Evolutionary conservation across 2,113 vertebrate genomes (phyloP), one percentile per base, ranked within the genome.

Genomic region (Harpagus bidentatus): DNA sequence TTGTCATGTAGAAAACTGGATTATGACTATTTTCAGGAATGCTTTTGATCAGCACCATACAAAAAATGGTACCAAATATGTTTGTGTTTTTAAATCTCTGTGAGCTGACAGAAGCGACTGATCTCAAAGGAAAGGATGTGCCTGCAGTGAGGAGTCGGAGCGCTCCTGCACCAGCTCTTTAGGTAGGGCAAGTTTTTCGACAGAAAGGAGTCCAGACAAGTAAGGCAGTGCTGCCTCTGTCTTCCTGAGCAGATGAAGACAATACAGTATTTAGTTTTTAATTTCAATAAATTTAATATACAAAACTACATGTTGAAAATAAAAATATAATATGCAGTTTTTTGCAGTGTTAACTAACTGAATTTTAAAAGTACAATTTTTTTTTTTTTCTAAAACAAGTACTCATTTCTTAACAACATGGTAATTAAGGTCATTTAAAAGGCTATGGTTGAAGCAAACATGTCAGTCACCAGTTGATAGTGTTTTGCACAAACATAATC

Each of bases 291-390:
- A 96, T 97, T 98, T 97, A 97, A 98, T 98, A 98, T 95, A 98
- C 95, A 98, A 97, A 98, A 98, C 96, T 97, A 97, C 94, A 98
- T 98, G 97, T 97, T 95, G 96, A 98, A 98, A 97, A 97, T 97
- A 98, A 98, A 98, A 97, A 97, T 96, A 98, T 97, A 98, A 98
- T 90, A 98, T 93, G 95, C 94, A 88, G 94, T 93, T 94, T 95
- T 94, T 87, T 97, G 97, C 96, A 98, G 97, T 97, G 97, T 98
- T 97, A 97, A 98, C 97, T 97, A 98, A 98, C 97, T 97, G 97
- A 97, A 97, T 97, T 98, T 97, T 97, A 97, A 97, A 98, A 98
- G 97, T 98, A 98, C 97, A 97, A 15, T 96, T 93, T 96, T 95
- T 93, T 96, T 95, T 93, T 96, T 95, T 93, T 96, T 91, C 95